Evolutionary conservation across 1,140 invertebrate genomes (phyloP).

Genomic region (Palaemon carinicauda): DNA sequence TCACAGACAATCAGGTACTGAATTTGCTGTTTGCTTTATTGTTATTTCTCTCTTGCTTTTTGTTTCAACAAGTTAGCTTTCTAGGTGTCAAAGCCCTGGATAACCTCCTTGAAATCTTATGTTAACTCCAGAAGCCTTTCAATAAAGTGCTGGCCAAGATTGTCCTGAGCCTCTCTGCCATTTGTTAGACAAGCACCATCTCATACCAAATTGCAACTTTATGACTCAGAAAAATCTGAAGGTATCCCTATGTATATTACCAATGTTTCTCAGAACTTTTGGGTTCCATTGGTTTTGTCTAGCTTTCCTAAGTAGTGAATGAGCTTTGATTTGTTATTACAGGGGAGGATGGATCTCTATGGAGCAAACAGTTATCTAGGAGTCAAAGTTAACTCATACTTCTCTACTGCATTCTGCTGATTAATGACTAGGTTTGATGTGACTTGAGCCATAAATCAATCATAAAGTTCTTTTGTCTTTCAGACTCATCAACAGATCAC

Average conservation of each 20-base stretch:
- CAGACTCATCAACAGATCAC: not conserved
- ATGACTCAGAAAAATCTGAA: not conserved
- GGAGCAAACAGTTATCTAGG: conserved; percentile 26
- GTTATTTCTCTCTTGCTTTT: not conserved
- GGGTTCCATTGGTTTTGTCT: not conserved
- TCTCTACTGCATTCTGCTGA: not conserved
- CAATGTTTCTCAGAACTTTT: not conserved
- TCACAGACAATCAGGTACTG: conserved; percentile 6
- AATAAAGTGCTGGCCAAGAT: not conserved
- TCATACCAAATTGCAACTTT: conserved; percentile 8
- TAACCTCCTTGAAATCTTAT: not conserved
- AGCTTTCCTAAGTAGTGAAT: conserved; percentile 11
- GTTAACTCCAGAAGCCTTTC: not conserved
- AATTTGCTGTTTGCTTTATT: not conserved
- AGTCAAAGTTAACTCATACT: conserved; percentile 14
- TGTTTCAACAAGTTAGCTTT: not conserved
- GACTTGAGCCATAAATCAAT: conserved; percentile 4
- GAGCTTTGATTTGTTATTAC: conserved; percentile 19
- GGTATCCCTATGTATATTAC: not conserved
- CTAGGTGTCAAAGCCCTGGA: not conserved
- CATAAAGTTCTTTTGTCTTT: conserved; percentile 22
- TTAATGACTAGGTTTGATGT: not conserved
- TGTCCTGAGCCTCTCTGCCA: conserved; percentile 6
- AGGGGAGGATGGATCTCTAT: not conserved
- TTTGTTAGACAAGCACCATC: conserved; percentile 10